phyloP scores from a whole-genome alignment of 2,797 vertebrate species.

The Coracias cyanogaster region DNA sequence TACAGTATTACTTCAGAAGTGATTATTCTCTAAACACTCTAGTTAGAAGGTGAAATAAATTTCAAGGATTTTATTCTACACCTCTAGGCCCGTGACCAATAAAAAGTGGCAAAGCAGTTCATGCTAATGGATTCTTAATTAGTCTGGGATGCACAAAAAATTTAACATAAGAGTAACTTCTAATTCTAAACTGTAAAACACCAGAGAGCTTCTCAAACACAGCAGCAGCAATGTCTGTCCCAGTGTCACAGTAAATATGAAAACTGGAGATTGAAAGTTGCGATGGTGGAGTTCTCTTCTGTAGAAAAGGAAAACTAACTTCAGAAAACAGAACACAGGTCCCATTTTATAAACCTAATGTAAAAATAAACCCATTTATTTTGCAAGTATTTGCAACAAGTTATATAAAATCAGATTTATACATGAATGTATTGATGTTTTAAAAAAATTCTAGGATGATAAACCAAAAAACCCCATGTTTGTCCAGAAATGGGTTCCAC shows the following conservation, averaged over 20 bases:
- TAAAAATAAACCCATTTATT: not conserved
- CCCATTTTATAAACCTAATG: not conserved
- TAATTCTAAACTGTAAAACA: slow-evolving; percentile 6
- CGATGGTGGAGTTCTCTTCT: not conserved
- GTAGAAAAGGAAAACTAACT: not conserved
- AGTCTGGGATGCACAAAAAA: slow-evolving; percentile 20
- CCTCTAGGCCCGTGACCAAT: slow-evolving; percentile 9
- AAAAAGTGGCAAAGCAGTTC: slow-evolving; percentile 25
- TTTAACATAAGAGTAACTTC: not conserved
- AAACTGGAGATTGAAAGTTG: not conserved
- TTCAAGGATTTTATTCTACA: slow-evolving; percentile 16
- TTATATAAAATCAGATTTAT: not conserved
- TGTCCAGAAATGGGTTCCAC: not conserved
- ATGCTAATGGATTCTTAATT: slow-evolving; percentile 43
- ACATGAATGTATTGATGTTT: not conserved
- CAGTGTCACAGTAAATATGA: not conserved
- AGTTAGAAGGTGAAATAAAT: slow-evolving; percentile 22
- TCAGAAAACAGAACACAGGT: not conserved
- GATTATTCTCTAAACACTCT: not conserved
- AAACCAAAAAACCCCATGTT: rapidly evolving
- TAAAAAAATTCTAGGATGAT: not conserved
- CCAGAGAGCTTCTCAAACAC: slow-evolving; percentile 11
- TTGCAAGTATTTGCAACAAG: not conserved
- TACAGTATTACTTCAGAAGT: not conserved
- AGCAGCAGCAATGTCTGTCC: not conserved